A percentile compares a stretch with the other conserved stretches of the same genome.
Conservation (phyloP, 1,140 invertebrate genomes). For the Drosophila teissieri region DNA sequence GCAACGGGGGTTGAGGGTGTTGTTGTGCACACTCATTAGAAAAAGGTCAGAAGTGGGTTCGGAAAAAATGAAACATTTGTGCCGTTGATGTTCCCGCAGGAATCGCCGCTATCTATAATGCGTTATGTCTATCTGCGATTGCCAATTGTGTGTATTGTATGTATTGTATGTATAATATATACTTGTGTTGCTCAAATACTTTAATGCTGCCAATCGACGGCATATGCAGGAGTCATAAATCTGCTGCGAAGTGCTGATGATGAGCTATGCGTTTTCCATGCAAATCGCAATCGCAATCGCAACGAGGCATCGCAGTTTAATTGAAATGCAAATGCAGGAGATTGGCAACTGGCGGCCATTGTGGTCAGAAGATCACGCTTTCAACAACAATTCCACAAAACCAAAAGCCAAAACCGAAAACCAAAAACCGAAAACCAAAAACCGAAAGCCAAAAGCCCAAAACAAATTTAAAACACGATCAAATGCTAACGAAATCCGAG, state of each 20-base stretch:
- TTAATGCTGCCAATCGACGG: conserved; percentile 21
- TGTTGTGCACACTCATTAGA: conserved; percentile 45
- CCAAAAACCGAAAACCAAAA: too few relatives aligned
- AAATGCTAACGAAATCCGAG: conserved; percentile 56
- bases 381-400: conserved; percentile 34
- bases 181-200: conserved; percentile 8
- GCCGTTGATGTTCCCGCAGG: conserved; percentile 69
- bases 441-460: background rate
- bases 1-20: conserved; percentile 21
- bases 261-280: conserved; percentile 81
- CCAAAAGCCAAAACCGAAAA: too few relatives aligned
- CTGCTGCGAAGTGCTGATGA: conserved; percentile 62
- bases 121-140: conserved; percentile 54
- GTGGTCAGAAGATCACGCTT: conserved; percentile 72
- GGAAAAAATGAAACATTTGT: conserved; percentile 74
- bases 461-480: conserved; percentile 63
- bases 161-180: too few relatives aligned
- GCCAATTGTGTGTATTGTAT: conserved; percentile 47
- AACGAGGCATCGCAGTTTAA: conserved; percentile 41
- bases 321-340: conserved; percentile 74
- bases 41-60: conserved; percentile 66
- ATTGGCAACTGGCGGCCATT: conserved; percentile 26
- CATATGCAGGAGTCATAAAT: conserved; percentile 76
- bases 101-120: conserved; percentile 47
- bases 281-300: conserved; percentile 62